These are phyloP conservation scores for Pelobates cultripes DNA, from an alignment of 2,797 vertebrate genomes.

Conservation along the genomic window DNA sequence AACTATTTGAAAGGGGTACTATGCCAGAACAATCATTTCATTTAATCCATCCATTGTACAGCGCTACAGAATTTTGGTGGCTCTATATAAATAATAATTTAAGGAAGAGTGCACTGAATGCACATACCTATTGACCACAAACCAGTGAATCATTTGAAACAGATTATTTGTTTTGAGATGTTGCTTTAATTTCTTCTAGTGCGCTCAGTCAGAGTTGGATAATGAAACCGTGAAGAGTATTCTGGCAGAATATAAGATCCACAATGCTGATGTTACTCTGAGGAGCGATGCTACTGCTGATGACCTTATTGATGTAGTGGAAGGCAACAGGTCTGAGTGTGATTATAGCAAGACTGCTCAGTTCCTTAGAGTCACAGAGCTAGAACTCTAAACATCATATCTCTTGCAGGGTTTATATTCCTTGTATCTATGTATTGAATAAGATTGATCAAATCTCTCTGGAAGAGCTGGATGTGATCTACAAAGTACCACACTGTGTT, in stretches of 20 bases:
- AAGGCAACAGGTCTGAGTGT: constrained; percentile 88
- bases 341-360: too few relatives aligned
- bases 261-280: constrained; percentile 95
- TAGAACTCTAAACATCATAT: not conserved
- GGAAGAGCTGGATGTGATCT: constrained; percentile 96
- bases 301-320: constrained; percentile 97
- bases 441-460: constrained; percentile 99
- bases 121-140: too few relatives aligned
- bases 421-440: constrained; percentile 97
- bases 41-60: too few relatives aligned
- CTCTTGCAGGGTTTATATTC: constrained; percentile 89
- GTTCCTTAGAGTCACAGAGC: too few relatives aligned
- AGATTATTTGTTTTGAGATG: too few relatives aligned
- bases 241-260: constrained; percentile 95
- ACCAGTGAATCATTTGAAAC: too few relatives aligned
- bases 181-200: constrained; percentile 69
- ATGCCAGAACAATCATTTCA: too few relatives aligned
- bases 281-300: constrained; percentile 93
- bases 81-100: not conserved
- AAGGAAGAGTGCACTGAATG: too few relatives aligned
- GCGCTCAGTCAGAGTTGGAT: constrained; percentile 90
- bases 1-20: too few relatives aligned
- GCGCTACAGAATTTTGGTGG: too few relatives aligned
- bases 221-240: constrained; percentile 94
- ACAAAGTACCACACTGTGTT: constrained; percentile 96